Conservation (phyloP, 2,888 invertebrate genomes). For the Phasia obesa region DNA sequence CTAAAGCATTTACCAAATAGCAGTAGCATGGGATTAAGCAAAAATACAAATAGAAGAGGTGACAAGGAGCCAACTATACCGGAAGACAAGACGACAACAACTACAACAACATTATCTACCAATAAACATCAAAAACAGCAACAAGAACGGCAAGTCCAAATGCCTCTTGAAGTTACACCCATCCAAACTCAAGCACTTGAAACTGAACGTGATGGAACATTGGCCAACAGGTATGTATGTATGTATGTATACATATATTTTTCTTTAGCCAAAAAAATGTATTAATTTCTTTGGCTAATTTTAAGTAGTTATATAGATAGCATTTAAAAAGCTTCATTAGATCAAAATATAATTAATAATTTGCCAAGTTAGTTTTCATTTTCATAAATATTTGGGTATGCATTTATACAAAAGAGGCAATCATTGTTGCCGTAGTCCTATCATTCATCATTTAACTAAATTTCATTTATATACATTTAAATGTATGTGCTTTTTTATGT, state of each 20-base stretch:
- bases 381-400: background rate
- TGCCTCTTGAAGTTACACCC: constrained; percentile 34
- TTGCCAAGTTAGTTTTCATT: background rate
- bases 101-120: constrained; percentile 70
- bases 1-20: constrained; percentile 52
- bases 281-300: background rate
- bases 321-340: constrained; percentile 5
- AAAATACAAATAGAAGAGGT: constrained; percentile 48
- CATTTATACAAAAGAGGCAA: background rate
- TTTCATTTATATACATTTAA: background rate
- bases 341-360: background rate
- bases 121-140: constrained; percentile 70
- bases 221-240: constrained; percentile 69
- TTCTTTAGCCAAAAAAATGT: background rate
- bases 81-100: constrained; percentile 66
- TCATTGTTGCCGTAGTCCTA: constrained; percentile 47
- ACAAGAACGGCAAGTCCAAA: constrained; percentile 62
- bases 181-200: constrained; percentile 44
- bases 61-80: constrained; percentile 57
- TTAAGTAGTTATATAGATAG: background rate
- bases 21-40: constrained; percentile 52
- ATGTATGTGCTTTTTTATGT: too few species aligned
- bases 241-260: constrained; percentile 9
- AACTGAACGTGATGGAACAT: constrained; percentile 56
- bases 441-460: background rate